Percentiles rank a stretch among this genome's conserved stretches.
phyloP scores from a whole-genome alignment of 2,888 invertebrate genomes.

The Catocala nupta region DNA sequence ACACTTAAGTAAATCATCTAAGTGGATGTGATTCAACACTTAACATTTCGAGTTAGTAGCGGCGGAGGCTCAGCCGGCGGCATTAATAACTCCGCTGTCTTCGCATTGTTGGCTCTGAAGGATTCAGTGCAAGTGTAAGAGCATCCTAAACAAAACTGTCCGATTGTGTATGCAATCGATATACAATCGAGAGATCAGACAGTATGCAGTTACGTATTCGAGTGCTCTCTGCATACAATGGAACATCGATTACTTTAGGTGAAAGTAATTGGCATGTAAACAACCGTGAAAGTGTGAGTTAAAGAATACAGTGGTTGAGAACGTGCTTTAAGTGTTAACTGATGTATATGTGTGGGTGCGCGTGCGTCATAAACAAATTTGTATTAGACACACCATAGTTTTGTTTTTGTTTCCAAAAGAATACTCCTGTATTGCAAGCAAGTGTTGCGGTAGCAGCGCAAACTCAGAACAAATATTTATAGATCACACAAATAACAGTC shows the following conservation, averaged over 20 bases:
- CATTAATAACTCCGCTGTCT: slow-evolving; percentile 71
- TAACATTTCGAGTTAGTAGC: slow-evolving; percentile 57
- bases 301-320: slow-evolving; percentile 2
- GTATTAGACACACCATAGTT: too few species aligned
- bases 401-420: too few species aligned
- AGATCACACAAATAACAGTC: too few species aligned
- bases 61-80: slow-evolving; percentile 54
- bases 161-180: slow-evolving; percentile 31
- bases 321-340: slow-evolving; percentile 15
- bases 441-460: too few species aligned
- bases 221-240: slow-evolving; percentile 65
- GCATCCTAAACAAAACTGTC: slow-evolving; percentile 58
- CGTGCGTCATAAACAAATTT: too few species aligned
- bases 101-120: slow-evolving; percentile 62
- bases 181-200: slow-evolving; percentile 17
- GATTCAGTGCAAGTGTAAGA: slow-evolving; percentile 64
- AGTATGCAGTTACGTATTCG: slow-evolving; percentile 19
- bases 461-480: too few species aligned
- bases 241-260: slow-evolving; percentile 69
- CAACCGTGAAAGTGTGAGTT: slow-evolving; percentile 45
- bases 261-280: slow-evolving; percentile 72
- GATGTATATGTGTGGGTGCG: not conserved
- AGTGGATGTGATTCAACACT: slow-evolving; percentile 41
- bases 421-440: too few species aligned
- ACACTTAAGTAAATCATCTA: slow-evolving; percentile 8